These are phyloP conservation scores for Adelognathus sp. DNA, from an alignment of 2,888 invertebrate genomes.

Conservation along the genomic window DNA sequence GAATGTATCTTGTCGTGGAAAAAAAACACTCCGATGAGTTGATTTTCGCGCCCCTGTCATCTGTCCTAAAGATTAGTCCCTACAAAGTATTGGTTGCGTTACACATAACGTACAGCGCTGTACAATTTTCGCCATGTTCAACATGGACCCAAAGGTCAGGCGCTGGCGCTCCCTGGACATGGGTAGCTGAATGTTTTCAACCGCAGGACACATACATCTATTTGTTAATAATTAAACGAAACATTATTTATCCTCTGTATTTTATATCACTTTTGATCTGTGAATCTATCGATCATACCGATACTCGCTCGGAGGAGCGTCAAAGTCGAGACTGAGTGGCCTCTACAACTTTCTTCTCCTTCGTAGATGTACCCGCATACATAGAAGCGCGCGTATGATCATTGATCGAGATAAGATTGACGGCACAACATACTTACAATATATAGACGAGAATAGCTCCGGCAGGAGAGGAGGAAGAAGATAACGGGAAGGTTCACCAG, in stretches of 20 bases:
- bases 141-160: no score
- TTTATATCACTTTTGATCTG: conserved; percentile 33
- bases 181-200: background rate
- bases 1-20: no score
- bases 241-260: conserved; percentile 7
- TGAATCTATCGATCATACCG: conserved; percentile 49
- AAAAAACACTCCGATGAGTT: no score
- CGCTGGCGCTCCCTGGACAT: background rate
- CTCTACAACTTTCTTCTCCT: conserved; percentile 20
- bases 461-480: conserved; percentile 33
- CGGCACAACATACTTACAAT: conserved; percentile 47
- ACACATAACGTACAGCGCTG: no score
- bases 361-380: conserved; percentile 9
- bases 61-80: no score
- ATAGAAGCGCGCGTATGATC: conserved; percentile 44
- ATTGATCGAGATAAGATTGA: conserved; percentile 53
- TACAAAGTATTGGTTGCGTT: no score
- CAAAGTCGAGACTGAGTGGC: conserved; percentile 37
- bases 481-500: conserved; percentile 30
- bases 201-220: background rate
- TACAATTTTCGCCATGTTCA: no score
- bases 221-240: background rate
- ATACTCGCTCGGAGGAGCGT: conserved; percentile 24
- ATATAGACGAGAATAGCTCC: conserved; percentile 36
- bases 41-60: no score